Conservation (phyloP, 2,888 invertebrate genomes). For the Tryphoninae sp. region DNA sequence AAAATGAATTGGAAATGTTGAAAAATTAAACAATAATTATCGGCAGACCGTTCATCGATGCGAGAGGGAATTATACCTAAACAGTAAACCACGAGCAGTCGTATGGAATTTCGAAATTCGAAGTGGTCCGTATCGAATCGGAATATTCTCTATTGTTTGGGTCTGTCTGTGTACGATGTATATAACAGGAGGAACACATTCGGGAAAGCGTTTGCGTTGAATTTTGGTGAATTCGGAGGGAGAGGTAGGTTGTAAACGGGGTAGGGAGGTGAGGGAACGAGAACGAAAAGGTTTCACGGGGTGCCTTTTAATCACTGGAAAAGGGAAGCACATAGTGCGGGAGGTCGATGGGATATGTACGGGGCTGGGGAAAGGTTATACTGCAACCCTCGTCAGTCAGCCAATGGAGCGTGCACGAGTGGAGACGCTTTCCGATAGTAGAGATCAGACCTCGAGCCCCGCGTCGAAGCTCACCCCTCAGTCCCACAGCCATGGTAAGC, state of each 20-base stretch:
- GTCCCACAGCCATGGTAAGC: slow-evolving; percentile 55
- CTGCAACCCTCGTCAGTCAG: slow-evolving; percentile 68
- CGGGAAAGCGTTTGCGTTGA: slow-evolving; percentile 53
- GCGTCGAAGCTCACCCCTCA: slow-evolving; percentile 58
- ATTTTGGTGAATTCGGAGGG: slow-evolving; percentile 52
- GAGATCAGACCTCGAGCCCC: slow-evolving; percentile 62
- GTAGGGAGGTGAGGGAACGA: slow-evolving; percentile 26
- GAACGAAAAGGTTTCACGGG: slow-evolving; percentile 56
- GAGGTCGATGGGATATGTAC: slow-evolving; percentile 43
- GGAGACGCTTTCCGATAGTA: slow-evolving; percentile 65
- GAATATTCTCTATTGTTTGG: slow-evolving; percentile 3
- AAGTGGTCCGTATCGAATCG: slow-evolving; percentile 29
- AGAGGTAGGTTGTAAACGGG: not conserved
- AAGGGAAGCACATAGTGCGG: slow-evolving; percentile 51
- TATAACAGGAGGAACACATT: not conserved
- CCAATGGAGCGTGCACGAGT: slow-evolving; percentile 69
- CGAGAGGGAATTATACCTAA: slow-evolving; percentile 50
- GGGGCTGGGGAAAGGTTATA: slow-evolving; percentile 56
- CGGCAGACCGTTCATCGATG: slow-evolving; percentile 50
- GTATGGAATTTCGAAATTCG: slow-evolving; percentile 40
- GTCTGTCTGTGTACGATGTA: not conserved
- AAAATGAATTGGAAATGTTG: slow-evolving; percentile 59
- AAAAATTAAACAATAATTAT: slow-evolving; percentile 63
- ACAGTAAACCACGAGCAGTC: slow-evolving; percentile 19
- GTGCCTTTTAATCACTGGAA: slow-evolving; percentile 64